A percentile compares a stretch with the other conserved stretches of the same genome.
These are phyloP conservation scores for Andrena trimmerana DNA, from an alignment of 2,888 invertebrate species.

Conservation along the genomic window DNA sequence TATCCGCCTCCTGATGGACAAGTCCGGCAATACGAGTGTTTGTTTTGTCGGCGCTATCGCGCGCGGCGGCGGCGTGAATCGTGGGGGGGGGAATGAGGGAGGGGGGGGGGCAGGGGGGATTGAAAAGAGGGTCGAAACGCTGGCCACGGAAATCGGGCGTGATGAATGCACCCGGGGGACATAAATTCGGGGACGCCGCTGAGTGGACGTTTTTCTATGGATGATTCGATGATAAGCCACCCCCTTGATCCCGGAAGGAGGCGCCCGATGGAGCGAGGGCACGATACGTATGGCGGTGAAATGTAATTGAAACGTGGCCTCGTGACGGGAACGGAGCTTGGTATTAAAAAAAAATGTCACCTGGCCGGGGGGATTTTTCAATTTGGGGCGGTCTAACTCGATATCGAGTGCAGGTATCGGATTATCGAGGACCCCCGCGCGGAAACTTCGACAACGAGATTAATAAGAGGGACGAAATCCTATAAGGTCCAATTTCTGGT, in stretches of 20 bases:
- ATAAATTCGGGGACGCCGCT: not conserved
- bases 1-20: slow-evolving; percentile 57
- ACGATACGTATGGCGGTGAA: not conserved
- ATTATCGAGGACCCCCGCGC: slow-evolving; percentile 33
- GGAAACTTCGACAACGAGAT: slow-evolving; percentile 47
- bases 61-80: slow-evolving; percentile 32
- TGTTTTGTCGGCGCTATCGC: slow-evolving; percentile 35
- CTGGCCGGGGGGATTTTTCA: slow-evolving; percentile 24
- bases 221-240: slow-evolving; percentile 10
- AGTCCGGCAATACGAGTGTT: slow-evolving; percentile 49
- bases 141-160: slow-evolving; percentile 14
- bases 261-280: not conserved
- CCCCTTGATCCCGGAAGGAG: not conserved
- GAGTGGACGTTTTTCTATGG: not conserved
- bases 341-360: no score
- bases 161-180: slow-evolving; percentile 34
- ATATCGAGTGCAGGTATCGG: slow-evolving; percentile 38
- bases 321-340: no score
- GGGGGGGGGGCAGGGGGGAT: not conserved
- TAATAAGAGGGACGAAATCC: slow-evolving; percentile 56
- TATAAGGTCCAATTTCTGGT: slow-evolving; percentile 54
- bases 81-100: not conserved
- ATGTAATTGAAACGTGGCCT: slow-evolving; percentile 19
- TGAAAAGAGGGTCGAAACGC: slow-evolving; percentile 21
- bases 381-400: slow-evolving; percentile 22